Percentiles rank a stretch among this genome's conserved stretches.
These are phyloP conservation scores for Pilophorus perplexus DNA, from an alignment of 2,888 invertebrate genomes.

Conservation along the genomic window DNA sequence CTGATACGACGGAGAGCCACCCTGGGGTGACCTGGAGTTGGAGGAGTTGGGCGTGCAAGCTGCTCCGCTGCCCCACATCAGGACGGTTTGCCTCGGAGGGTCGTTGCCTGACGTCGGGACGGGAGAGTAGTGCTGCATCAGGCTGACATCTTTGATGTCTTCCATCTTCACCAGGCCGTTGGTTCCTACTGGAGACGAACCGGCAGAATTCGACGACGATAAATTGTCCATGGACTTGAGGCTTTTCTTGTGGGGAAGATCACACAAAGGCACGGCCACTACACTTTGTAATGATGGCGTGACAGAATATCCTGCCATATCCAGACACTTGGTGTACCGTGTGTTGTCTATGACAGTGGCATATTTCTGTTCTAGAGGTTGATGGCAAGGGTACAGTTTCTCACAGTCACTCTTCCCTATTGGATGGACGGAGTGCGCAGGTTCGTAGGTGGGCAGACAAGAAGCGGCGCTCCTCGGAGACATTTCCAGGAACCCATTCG, in stretches of 20 bases:
- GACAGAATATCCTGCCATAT: constrained; percentile 54
- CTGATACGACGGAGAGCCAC: constrained; percentile 46
- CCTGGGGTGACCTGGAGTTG: constrained; percentile 45
- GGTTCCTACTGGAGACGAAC: constrained; percentile 60
- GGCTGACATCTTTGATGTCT: constrained; percentile 58
- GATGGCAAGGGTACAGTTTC: constrained; percentile 63
- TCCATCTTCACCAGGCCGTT: constrained; percentile 61
- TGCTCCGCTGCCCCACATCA: constrained; percentile 77
- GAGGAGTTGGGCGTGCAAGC: constrained; percentile 47
- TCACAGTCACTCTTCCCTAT: constrained; percentile 52
- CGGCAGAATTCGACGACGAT: constrained; percentile 55
- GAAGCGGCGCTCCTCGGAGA: constrained; percentile 62
- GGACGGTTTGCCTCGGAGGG: constrained; percentile 74
- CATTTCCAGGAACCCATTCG: constrained; percentile 81
- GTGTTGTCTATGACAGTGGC: constrained; percentile 51
- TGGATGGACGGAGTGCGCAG: constrained; percentile 44
- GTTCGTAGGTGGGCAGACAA: constrained; percentile 62
- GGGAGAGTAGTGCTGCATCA: constrained; percentile 49
- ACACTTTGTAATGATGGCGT: constrained; percentile 43
- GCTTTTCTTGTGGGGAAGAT: constrained; percentile 45
- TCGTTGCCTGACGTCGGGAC: constrained; percentile 40
- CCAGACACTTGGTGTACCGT: constrained; percentile 53
- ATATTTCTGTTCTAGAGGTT: constrained; percentile 60
- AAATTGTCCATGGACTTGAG: constrained; percentile 47
- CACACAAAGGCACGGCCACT: constrained; percentile 48